Percentiles rank a stretch among this genome's conserved stretches.
phyloP scores from a whole-genome alignment of 2,113 vertebrate genomes.

The Coptodon bakossiorum region DNA sequence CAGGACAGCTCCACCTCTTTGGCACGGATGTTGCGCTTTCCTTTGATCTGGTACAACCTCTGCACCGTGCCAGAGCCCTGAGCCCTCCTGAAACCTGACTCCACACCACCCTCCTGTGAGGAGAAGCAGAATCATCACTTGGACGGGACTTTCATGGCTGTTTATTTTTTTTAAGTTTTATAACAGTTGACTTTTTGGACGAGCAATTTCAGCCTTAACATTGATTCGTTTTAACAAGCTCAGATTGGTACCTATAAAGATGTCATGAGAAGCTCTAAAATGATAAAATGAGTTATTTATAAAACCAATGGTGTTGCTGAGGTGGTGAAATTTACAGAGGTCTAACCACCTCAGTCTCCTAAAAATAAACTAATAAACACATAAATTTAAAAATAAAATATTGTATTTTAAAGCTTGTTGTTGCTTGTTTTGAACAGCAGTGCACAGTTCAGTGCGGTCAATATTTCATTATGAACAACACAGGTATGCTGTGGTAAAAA shows the following conservation, averaged over 20 bases:
- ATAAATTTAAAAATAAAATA: too few species aligned
- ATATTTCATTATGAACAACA: too few species aligned
- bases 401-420: not conserved
- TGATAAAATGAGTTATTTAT: fast-evolving
- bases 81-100: slow-evolving; percentile 72
- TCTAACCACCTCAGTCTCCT: not conserved
- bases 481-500: not conserved
- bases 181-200: not conserved
- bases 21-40: slow-evolving; percentile 83
- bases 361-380: not conserved
- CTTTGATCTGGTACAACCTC: slow-evolving; percentile 87
- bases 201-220: not conserved
- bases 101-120: slow-evolving; percentile 72
- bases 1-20: slow-evolving; percentile 78
- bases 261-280: not conserved
- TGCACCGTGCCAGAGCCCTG: slow-evolving; percentile 54
- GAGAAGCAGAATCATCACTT: not conserved
- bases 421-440: not conserved
- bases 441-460: not conserved
- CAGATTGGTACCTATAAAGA: not conserved
- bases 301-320: not conserved
- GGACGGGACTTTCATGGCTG: not conserved
- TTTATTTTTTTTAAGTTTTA: not conserved
- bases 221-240: not conserved
- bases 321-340: fast-evolving